A percentile compares a stretch with the other conserved stretches of the same genome.
Conservation (phyloP, 2,113 vertebrate genomes). For the Neoarius graeffei region DNA sequence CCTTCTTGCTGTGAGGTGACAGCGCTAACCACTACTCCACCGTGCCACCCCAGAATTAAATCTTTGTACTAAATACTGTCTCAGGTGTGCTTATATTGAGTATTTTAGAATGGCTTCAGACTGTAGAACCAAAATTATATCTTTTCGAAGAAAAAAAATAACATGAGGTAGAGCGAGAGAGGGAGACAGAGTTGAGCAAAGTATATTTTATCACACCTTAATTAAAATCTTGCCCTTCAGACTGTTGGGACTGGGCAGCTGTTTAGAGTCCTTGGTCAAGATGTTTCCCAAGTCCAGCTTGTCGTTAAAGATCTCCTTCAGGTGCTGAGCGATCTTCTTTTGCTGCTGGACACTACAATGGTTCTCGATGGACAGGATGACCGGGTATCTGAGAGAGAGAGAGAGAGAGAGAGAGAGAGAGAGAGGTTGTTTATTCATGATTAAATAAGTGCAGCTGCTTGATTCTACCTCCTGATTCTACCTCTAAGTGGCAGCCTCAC, state of each 20-base stretch:
- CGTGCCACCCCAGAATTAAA: too few relatives aligned
- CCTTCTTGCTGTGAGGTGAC: too few relatives aligned
- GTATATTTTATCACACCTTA: conserved; percentile 77
- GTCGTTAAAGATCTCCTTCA: conserved; percentile 88
- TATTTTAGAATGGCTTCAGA: not conserved
- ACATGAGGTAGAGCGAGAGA: not conserved
- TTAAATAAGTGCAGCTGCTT: not conserved
- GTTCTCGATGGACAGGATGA: conserved; percentile 95
- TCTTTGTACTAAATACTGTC: not conserved
- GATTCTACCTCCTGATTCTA: not conserved
- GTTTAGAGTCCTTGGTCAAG: conserved; percentile 77
- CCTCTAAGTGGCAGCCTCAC: not conserved
- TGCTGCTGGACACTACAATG: conserved; percentile 96
- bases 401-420: conserved; percentile 17
- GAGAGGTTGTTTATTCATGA: not conserved
- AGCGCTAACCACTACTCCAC: too few relatives aligned
- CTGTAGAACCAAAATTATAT: not conserved
- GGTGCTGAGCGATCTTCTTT: conserved; percentile 92
- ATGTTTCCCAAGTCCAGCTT: conserved; percentile 85
- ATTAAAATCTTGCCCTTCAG: conserved; percentile 94
- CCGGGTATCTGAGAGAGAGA: conserved; percentile 79
- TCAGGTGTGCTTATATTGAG: not conserved
- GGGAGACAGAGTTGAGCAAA: not conserved
- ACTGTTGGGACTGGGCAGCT: conserved; percentile 87
- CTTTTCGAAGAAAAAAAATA: not conserved